Conservation (phyloP, 2,113 vertebrate species). For the Physeter macrocephalus region DNA sequence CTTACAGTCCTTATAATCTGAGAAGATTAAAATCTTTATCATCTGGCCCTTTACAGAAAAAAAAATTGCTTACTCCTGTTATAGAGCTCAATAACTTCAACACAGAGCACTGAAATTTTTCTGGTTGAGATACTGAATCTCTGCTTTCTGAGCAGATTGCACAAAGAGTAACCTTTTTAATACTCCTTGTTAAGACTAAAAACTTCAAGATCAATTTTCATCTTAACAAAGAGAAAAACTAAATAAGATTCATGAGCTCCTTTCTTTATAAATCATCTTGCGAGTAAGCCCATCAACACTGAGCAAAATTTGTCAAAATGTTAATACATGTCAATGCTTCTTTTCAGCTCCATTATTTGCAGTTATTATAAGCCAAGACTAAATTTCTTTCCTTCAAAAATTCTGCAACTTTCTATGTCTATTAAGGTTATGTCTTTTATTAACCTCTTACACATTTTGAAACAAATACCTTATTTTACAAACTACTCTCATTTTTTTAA, state of each 20-base stretch:
- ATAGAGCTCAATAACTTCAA: neutral
- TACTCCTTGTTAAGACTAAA: neutral
- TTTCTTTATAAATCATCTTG: slow-evolving; percentile 13
- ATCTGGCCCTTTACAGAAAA: neutral
- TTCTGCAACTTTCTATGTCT: neutral
- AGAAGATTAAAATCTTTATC: neutral
- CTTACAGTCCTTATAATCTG: neutral
- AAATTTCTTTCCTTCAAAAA: neutral
- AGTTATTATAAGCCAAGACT: neutral
- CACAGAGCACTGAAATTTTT: neutral
- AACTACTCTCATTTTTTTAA: neutral
- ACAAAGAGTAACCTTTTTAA: neutral
- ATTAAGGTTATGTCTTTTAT: neutral
- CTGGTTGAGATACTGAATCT: neutral
- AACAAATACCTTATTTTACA: neutral
- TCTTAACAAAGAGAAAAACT: slow-evolving; percentile 8
- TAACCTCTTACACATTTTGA: neutral
- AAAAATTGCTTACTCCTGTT: neutral
- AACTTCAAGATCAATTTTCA: neutral
- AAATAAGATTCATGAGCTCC: neutral
- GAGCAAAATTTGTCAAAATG: slow-evolving; percentile 47
- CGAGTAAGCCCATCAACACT: neutral
- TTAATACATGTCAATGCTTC: slow-evolving; percentile 7
- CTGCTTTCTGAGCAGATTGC: neutral
- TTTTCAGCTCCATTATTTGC: slow-evolving; percentile 13